Conservation (phyloP, 2,797 vertebrate species). For the Toxotes lorentzi region DNA sequence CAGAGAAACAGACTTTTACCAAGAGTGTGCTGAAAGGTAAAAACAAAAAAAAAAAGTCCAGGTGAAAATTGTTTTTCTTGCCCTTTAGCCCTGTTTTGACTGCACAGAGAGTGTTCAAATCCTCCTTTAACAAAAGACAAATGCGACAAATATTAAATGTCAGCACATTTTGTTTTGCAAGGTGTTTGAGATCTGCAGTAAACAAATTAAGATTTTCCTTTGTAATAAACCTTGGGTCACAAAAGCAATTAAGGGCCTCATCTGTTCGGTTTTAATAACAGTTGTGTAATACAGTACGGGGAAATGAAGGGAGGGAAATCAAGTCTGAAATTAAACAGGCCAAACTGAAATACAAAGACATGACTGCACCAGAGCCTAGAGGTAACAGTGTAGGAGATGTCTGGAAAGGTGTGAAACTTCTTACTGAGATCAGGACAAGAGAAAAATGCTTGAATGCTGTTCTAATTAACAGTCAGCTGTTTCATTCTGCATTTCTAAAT, state of each 20-base stretch:
- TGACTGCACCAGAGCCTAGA: not conserved
- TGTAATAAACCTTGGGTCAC: constrained; percentile 19
- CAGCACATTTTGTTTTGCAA: constrained; percentile 10
- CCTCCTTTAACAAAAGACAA: not conserved
- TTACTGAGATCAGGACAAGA: not conserved
- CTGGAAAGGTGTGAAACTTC: not conserved
- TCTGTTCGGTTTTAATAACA: constrained; percentile 38
- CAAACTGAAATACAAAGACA: not conserved
- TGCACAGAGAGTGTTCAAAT: not conserved
- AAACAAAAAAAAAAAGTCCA: not conserved
- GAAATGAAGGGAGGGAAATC: constrained; percentile 31
- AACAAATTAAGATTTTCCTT: constrained; percentile 28
- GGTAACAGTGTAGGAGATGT: not conserved
- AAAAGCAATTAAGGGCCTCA: constrained; percentile 39
- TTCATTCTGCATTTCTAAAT: not conserved
- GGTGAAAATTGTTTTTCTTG: not conserved
- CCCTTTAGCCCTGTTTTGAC: not conserved
- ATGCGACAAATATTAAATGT: not conserved
- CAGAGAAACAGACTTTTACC: not conserved
- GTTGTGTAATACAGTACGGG: constrained; percentile 11
- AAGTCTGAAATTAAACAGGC: constrained; percentile 19
- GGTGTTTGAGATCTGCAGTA: constrained; percentile 14
- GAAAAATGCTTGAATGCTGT: not conserved
- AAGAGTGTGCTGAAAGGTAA: not conserved
- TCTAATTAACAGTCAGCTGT: not conserved